Conservation (phyloP, 2,888 invertebrate genomes). For the Sicus ferrugineus region DNA sequence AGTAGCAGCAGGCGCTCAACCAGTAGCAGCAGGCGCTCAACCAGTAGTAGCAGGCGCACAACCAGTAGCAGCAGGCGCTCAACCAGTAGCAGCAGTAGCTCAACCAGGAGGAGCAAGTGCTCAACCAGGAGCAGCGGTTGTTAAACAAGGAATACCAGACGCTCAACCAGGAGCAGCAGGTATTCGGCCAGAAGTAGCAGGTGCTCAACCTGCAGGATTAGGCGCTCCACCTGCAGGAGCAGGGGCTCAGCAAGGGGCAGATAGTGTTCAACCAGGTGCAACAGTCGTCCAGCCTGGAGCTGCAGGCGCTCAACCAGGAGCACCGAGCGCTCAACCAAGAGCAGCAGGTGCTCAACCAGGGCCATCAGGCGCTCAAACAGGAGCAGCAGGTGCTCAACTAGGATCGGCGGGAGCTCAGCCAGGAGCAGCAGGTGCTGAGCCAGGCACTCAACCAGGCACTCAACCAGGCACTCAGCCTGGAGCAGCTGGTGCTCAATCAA, state of each 20-base stretch:
- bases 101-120: not conserved
- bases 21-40: not conserved
- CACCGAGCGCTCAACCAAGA: not conserved
- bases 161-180: too few species aligned
- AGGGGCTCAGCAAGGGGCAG: not conserved
- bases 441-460: too few species aligned
- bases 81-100: too few species aligned
- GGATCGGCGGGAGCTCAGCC: too few species aligned
- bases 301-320: not conserved
- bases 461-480: too few species aligned
- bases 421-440: too few species aligned
- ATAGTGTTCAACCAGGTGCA: not conserved
- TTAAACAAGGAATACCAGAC: too few species aligned
- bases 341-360: not conserved
- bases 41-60: too few species aligned
- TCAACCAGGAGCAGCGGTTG: too few species aligned
- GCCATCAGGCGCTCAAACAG: not conserved
- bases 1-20: not conserved
- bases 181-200: not conserved
- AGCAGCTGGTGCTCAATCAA: not conserved
- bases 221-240: too few species aligned
- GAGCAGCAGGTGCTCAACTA: not conserved
- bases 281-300: not conserved
- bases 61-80: too few species aligned
- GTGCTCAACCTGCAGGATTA: not conserved